Conservation (phyloP, 2,888 invertebrate genomes). For the Cryptops parisi region DNA sequence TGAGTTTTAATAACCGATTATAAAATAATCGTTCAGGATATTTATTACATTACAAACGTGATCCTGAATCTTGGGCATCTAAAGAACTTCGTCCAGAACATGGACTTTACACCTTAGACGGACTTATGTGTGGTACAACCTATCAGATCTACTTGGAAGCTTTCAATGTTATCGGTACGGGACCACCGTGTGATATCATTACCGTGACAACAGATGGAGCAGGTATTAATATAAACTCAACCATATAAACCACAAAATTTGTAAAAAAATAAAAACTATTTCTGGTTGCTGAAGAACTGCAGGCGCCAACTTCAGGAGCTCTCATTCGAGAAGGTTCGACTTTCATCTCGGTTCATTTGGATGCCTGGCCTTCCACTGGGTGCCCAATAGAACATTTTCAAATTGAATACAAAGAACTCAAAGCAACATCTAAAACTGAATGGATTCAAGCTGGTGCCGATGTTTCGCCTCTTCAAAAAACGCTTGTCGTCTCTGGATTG, state of each 20-base stretch:
- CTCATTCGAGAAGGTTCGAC: constrained; percentile 4
- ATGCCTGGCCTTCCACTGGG: background rate
- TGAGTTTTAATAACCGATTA: too few relatives aligned
- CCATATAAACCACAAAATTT: background rate
- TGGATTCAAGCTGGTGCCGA: too few relatives aligned
- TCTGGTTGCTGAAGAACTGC: too few relatives aligned
- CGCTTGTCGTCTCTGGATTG: too few relatives aligned
- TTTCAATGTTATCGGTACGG: constrained; percentile 1
- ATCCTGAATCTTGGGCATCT: background rate
- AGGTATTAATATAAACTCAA: background rate
- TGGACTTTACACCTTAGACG: background rate
- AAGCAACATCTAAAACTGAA: too few relatives aligned
- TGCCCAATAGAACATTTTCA: background rate
- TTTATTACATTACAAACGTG: background rate
- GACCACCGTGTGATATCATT: constrained; percentile 1
- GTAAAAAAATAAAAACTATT: background rate
- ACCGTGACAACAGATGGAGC: background rate
- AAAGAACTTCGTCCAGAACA: background rate
- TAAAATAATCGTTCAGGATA: constrained; percentile 1
- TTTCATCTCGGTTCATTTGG: constrained; percentile 4
- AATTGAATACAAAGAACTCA: constrained; percentile 1
- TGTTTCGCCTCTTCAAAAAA: too few relatives aligned
- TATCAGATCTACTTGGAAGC: constrained; percentile 6
- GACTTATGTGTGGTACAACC: background rate
- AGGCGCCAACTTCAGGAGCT: background rate